Base-by-base conservation (phyloP, 2,113 vertebrate genomes). In the Nothoprocta perdicaria region DNA sequence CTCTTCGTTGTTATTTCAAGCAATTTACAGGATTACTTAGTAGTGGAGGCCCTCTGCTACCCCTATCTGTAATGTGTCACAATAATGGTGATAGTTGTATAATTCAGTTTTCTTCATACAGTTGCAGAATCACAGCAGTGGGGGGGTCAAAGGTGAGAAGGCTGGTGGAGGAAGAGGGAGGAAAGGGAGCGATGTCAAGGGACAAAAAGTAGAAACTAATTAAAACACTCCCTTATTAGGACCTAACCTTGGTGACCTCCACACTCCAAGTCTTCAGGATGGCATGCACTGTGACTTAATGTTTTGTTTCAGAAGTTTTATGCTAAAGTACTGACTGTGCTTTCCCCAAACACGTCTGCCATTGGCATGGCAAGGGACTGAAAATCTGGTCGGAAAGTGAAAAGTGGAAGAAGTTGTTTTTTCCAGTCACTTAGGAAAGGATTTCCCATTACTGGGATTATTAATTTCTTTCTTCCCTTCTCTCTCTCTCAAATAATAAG, bases 11-110 rank as follows among this genome's bases (percentile, higher is more conserved):
- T 94, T 94, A 94, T 95, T 96, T 96, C 88, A 97, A 95, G 96
- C 90, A 96, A 96, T 96, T 97, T 97, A 92, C 58, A 43, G 81
- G 97, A 97, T 97, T 97, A 97, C 95, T 95, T 74, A 69, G 91
- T 69, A 86, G 81, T 84, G 29, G 88, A 91, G 77, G 80, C 66
- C 84, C 89, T 85, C 43, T 68, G 62, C 81, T 96, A 84, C 61
- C 84, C 43, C 84, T 94, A 87, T 92, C 94, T 90, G 69, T 67
- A 75, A 86, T 26, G 41, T 73, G 65, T 91, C 91, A 94, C 84
- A 84, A 94, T 80, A 89, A 94, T 86, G 52, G 83, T 87, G 94
- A 95, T 96, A 77, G 97, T 97, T 93, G 89, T 95, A 95, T 97
- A 97, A 97, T 96, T 95, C 95, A 88, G 66, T 90, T 94, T 95